Evolutionary conservation across 2,888 invertebrate species (phyloP).

Genomic region (Cheilosia soror): DNA sequence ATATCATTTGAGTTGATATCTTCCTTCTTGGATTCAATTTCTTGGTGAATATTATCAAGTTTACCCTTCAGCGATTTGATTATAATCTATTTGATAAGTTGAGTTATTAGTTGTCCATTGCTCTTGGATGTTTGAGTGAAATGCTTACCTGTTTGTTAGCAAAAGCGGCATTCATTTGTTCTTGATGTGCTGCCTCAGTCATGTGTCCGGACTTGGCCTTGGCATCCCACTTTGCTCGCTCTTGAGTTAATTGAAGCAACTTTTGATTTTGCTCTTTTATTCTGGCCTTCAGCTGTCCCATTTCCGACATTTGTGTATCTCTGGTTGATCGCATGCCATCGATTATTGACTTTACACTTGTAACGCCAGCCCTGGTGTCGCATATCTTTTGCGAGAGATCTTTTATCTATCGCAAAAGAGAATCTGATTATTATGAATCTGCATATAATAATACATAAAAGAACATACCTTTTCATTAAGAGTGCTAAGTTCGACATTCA

Average conservation of each 20-base stretch:
- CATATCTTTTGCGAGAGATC: constrained; percentile 92
- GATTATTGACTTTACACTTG: constrained; percentile 96
- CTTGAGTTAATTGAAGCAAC: constrained; percentile 91
- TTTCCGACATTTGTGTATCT: constrained; percentile 94
- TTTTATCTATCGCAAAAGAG: constrained; percentile 86
- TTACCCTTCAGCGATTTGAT: constrained; percentile 89
- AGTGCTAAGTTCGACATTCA: constrained; percentile 91
- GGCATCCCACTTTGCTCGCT: constrained; percentile 91
- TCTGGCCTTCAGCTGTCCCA: constrained; percentile 91
- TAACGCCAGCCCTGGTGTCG: constrained; percentile 93
- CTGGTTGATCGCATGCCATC: constrained; percentile 97
- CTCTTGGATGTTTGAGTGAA: neutral
- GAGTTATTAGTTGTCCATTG: neutral
- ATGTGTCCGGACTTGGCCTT: constrained; percentile 84
- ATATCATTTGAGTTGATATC: constrained; percentile 93
- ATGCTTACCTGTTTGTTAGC: constrained; percentile 86
- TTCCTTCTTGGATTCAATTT: constrained; percentile 90
- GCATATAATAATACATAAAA: constrained; percentile 1
- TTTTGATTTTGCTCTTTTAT: constrained; percentile 94
- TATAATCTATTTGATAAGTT: constrained; percentile 85
- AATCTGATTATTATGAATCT: neutral
- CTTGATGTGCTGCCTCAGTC: constrained; percentile 84
- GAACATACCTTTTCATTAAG: constrained; percentile 82
- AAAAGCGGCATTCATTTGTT: constrained; percentile 86
- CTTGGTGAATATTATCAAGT: constrained; percentile 90